phyloP scores from a whole-genome alignment of 2,113 vertebrate genomes.

The Nibea albiflora region DNA sequence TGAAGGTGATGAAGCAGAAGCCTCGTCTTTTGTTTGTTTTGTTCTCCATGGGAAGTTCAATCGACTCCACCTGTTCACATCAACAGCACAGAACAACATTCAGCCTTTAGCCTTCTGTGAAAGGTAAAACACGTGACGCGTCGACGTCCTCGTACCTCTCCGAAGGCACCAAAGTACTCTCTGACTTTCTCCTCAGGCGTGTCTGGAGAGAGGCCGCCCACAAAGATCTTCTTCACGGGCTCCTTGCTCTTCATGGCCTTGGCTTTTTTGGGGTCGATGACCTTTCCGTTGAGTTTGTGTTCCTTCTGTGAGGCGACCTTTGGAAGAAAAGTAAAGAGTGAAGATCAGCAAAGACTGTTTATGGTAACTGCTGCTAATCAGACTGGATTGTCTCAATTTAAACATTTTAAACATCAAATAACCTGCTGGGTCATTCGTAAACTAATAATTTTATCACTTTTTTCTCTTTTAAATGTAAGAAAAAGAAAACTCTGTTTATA shows the following conservation, averaged over 20 bases:
- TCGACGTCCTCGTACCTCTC: conserved; percentile 87
- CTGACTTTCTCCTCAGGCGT: conserved; percentile 98
- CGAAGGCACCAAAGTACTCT: conserved; percentile 96
- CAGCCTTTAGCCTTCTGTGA: too few relatives aligned
- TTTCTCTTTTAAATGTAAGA: background rate
- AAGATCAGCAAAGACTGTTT: too few relatives aligned
- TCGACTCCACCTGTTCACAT: conserved; percentile 90
- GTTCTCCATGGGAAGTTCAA: conserved; percentile 99
- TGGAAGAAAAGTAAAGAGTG: background rate
- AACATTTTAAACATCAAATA: too few relatives aligned
- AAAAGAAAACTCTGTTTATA: too few relatives aligned
- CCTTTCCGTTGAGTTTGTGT: conserved; percentile 98
- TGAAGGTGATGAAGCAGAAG: conserved; percentile 99
- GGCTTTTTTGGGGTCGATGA: conserved; percentile 98
- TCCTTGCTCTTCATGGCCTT: conserved; percentile 99
- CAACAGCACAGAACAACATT: background rate
- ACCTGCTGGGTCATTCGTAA: too few relatives aligned
- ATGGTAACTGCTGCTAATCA: too few relatives aligned
- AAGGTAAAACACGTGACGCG: background rate
- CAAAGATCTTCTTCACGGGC: conserved; percentile 98
- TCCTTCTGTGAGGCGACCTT: conserved; percentile 97
- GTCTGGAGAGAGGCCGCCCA: conserved; percentile 97
- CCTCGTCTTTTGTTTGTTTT: conserved; percentile 99
- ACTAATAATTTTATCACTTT: background rate
- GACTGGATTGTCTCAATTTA: too few relatives aligned